Base-by-base conservation (phyloP, 2,797 vertebrate species). In the Oophaga sylvatica region DNA sequence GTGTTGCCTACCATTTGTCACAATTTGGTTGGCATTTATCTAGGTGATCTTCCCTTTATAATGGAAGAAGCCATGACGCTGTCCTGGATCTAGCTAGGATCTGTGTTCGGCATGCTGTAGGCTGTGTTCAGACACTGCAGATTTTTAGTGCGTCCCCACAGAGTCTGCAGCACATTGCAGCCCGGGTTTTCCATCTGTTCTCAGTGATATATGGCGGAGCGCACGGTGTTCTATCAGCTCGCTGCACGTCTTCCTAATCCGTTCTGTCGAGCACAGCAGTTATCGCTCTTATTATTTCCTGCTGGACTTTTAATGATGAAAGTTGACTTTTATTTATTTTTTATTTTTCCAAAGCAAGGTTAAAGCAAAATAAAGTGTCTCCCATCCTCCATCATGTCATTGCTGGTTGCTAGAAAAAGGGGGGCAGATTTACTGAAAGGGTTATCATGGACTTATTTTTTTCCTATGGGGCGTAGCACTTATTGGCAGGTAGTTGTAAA, bases 181-280 rank as follows among this genome's bases (percentile, higher is more conserved):
- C 59, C 70, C 0, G 59, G 41, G 59, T 45, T 65, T 31, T 59
- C 63, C 77, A 86, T 76, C 59, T 82, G 80, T 48, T 67, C 11
- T n/a, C 48, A 12, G 13, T 19, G 12, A 78, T 16, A 20, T 80
- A 63, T 22, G 65, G 26, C 45, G 59, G 13, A 12, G 20, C 62
- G 56, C 48, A n/a, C 48, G 67, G 31, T 67, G 45, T 87, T 77
- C 83, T 78, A 87, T 82, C 80, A 77, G 70, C 71, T 59, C 22
- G 70, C 71, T 78, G 2, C 71, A 67, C 31, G 48, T 16, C 65
- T 77, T 83, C 86, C 80, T 80, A 65, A 56, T 62, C 29, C n/a
- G 26, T 56, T 80, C 29, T 70, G 85, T 67, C 62, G 19, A 86
- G 53, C 31, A 19, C 56, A 62, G 84, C 48, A 81, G 29, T 57